Base-by-base conservation (phyloP, 2,888 invertebrate genomes). In the Xestia sexstrigata region DNA sequence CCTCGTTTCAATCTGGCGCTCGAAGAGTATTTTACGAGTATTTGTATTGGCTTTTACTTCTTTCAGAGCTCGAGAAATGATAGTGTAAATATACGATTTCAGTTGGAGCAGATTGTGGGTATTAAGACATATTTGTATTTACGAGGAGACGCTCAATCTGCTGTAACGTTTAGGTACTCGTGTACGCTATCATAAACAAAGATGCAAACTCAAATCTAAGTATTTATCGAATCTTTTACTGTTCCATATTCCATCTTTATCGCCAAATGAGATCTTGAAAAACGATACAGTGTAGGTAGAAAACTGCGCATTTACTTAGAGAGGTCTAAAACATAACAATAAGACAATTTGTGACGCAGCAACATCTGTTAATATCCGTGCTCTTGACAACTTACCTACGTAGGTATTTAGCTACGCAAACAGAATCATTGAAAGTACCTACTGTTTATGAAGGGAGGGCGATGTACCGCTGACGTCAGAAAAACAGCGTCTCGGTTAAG, bases 1-100 rank as follows among this genome's bases (percentile, higher is more conserved):
- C 88, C 88, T 90, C 87, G 87, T 84, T 90, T 87, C 88, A 90
- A 92, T 89, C 90, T 87, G 88, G 82, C 87, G 87, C 84, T 90
- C 87, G 70, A 81, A 68, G 81, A 79, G 81, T 87, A 88, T 88
- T 90, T 87, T 87, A 88, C 88, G 87, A 86, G 84, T 89, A 88
- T 89, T 90, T 87, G 87, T 89, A 89, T 90, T 89, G 88, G 79
- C 84, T 87, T 89, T 88, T 88, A 87, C 83, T 89, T 88, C 81
- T 88, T 86, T 83, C 88, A 85, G 87, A 82, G 85, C 73, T 76
- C 79, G 69, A 78, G 78, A 66, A 86, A 89, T 89, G 88, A 89
- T 89, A 87, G 88, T 86, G 86, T 82, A 87, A 88, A 89, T 84
- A 88, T 85, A 87, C 79, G 76, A 85, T 85, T 86, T 86, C 86